Conservation (phyloP, 2,797 vertebrate genomes). For the Decapterus maruadsi region DNA sequence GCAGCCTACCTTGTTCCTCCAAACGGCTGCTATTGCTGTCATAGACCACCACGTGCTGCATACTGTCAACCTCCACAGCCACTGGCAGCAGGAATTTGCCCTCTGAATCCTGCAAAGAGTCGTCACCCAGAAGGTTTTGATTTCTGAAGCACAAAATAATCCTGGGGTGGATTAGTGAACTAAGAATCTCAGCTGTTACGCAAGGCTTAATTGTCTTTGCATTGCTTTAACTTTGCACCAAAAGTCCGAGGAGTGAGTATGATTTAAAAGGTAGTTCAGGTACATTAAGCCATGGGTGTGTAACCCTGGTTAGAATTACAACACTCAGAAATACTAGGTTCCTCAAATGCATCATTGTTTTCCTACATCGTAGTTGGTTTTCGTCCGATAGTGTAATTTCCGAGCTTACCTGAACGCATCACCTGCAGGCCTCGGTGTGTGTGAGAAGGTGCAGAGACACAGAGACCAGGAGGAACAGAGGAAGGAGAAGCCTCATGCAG, state of each 20-base stretch:
- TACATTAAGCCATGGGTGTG: no score
- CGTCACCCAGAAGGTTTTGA: not conserved
- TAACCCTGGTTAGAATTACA: no score
- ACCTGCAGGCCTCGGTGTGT: no score
- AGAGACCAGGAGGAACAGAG: no score
- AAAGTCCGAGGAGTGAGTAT: not conserved
- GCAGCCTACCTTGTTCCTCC: constrained; percentile 52
- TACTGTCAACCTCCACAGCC: constrained; percentile 84
- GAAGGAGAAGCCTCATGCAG: no score
- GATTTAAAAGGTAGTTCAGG: not conserved
- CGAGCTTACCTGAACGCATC: no score
- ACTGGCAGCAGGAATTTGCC: constrained; percentile 81
- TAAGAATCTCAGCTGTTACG: not conserved
- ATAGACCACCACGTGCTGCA: constrained; percentile 90
- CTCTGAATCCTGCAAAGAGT: constrained; percentile 72
- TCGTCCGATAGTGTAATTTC: no score
- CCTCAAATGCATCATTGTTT: no score
- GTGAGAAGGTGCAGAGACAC: no score
- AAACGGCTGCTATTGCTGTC: constrained; percentile 80
- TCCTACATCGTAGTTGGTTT: no score
- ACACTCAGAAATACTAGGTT: no score
- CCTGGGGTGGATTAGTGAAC: not conserved
- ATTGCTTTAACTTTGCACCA: not conserved
- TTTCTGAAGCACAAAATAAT: not conserved
- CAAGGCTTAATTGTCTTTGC: not conserved